Percentiles rank a stretch among this genome's conserved stretches.
Evolutionary conservation across 2,113 vertebrate genomes (phyloP).

Genomic region (Etheostoma spectabile): DNA sequence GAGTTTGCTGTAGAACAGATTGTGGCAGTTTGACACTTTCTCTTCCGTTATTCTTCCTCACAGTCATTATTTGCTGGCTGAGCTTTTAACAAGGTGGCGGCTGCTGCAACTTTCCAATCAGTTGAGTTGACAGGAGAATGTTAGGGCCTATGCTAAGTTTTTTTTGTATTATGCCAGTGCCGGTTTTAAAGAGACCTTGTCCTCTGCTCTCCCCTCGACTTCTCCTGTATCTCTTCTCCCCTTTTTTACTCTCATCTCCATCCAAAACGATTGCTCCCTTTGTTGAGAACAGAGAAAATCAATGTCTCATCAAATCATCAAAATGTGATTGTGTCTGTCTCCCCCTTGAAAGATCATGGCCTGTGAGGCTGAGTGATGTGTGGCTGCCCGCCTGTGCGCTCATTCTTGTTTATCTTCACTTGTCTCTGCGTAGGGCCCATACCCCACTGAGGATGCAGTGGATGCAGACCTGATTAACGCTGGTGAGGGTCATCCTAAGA

Average conservation of each 20-base stretch:
- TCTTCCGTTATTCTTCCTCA: conserved; percentile 45
- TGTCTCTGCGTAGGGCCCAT: conserved; percentile 89
- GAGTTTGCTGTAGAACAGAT: conserved; percentile 54
- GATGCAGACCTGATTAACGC: conserved; percentile 98
- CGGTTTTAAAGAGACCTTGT: conserved; percentile 33
- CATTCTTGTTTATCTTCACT: conserved; percentile 21
- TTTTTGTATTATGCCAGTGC: conserved; percentile 21
- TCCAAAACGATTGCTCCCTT: conserved; percentile 46
- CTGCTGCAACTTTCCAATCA: conserved; percentile 42
- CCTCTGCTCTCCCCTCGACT: neutral
- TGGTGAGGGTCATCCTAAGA: conserved; percentile 81
- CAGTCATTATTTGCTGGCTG: conserved; percentile 58
- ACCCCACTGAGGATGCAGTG: conserved; percentile 90
- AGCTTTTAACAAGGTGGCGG: conserved; percentile 48
- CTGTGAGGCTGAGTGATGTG: conserved; percentile 47
- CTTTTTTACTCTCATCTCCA: neutral
- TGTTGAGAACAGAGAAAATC: conserved; percentile 71
- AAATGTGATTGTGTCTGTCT: conserved; percentile 65
- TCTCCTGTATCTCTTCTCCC: conserved; percentile 9
- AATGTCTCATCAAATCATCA: conserved; percentile 70
- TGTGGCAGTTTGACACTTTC: conserved; percentile 52
- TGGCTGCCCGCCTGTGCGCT: conserved; percentile 10
- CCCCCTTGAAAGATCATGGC: conserved; percentile 37
- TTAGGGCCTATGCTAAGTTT: conserved; percentile 46
- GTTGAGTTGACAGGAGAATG: conserved; percentile 58